Percentiles rank a stretch among this genome's conserved stretches.
phyloP scores from a whole-genome alignment of 1,140 invertebrate species.

The Temnothorax nylanderi region DNA sequence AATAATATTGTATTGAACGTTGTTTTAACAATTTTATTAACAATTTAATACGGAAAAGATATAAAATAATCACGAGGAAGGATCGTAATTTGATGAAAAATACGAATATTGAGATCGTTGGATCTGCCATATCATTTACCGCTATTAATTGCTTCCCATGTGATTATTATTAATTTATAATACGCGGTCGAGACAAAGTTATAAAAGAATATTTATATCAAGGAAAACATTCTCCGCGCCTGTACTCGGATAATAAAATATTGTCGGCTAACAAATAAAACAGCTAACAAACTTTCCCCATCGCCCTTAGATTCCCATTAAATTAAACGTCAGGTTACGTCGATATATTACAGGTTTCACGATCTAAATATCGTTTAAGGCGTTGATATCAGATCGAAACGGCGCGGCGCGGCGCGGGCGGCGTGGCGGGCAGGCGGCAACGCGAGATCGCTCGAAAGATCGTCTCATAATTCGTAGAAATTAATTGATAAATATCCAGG shows the following conservation, averaged over 20 bases:
- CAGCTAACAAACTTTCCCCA: background rate
- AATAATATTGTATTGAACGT: background rate
- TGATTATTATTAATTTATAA: conserved; percentile 44
- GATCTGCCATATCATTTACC: conserved; percentile 1
- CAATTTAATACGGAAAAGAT: background rate
- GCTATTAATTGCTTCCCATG: background rate
- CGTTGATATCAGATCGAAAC: conserved; percentile 41
- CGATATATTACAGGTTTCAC: conserved; percentile 29
- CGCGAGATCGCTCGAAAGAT: background rate
- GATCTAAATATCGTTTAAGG: conserved; percentile 52
- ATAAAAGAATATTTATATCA: background rate
- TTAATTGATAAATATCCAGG: conserved; percentile 52
- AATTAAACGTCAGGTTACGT: conserved; percentile 40
- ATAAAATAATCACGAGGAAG: background rate
- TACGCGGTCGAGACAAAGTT: conserved; percentile 1
- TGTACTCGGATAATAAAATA: conserved; percentile 9
- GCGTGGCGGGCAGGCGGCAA: background rate
- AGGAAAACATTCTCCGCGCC: background rate
- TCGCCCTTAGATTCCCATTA: conserved; percentile 40
- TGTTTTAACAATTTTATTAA: conserved; percentile 9
- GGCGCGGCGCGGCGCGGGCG: background rate
- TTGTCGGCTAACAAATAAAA: background rate
- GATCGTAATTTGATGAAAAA: background rate
- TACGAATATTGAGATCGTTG: background rate
- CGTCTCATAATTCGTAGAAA: conserved; percentile 45